Conservation (phyloP, 2,888 invertebrate species). For the Lobophora halterata region DNA sequence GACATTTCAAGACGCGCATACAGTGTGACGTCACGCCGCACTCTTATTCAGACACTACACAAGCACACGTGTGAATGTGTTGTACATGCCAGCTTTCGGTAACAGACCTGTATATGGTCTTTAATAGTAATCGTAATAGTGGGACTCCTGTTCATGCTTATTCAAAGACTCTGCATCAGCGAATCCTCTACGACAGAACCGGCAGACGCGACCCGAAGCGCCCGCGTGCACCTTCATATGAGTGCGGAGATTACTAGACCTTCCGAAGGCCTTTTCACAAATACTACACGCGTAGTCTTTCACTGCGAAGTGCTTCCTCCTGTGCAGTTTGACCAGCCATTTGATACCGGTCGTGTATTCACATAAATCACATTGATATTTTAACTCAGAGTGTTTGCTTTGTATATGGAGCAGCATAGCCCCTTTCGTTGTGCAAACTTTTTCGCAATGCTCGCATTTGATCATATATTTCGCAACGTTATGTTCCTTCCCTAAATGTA, state of each 20-base stretch:
- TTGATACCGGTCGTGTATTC: slow-evolving; percentile 57
- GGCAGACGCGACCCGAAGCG: slow-evolving; percentile 51
- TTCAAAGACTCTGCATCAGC: slow-evolving; percentile 44
- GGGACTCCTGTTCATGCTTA: slow-evolving; percentile 46
- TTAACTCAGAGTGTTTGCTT: slow-evolving; percentile 62
- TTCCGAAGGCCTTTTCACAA: slow-evolving; percentile 76
- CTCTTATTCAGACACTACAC: too few relatives aligned
- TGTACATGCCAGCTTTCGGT: too few relatives aligned
- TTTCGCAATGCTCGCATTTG: slow-evolving; percentile 66
- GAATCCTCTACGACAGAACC: slow-evolving; percentile 55
- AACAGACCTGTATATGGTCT: too few relatives aligned
- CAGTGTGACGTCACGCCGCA: too few relatives aligned
- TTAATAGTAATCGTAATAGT: slow-evolving; percentile 43
- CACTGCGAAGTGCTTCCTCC: slow-evolving; percentile 71
- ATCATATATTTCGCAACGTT: slow-evolving; percentile 61
- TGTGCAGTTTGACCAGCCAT: slow-evolving; percentile 64
- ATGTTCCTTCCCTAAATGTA: slow-evolving; percentile 63
- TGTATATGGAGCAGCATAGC: slow-evolving; percentile 76
- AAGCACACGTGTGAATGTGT: too few relatives aligned
- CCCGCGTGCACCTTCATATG: slow-evolving; percentile 69
- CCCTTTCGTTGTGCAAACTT: slow-evolving; percentile 70
- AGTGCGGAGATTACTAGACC: slow-evolving; percentile 70
- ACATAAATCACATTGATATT: slow-evolving; percentile 58
- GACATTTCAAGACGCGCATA: too few relatives aligned
- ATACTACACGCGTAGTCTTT: slow-evolving; percentile 76